Conservation (phyloP, 2,797 vertebrate species). For the Siniperca obscura region DNA sequence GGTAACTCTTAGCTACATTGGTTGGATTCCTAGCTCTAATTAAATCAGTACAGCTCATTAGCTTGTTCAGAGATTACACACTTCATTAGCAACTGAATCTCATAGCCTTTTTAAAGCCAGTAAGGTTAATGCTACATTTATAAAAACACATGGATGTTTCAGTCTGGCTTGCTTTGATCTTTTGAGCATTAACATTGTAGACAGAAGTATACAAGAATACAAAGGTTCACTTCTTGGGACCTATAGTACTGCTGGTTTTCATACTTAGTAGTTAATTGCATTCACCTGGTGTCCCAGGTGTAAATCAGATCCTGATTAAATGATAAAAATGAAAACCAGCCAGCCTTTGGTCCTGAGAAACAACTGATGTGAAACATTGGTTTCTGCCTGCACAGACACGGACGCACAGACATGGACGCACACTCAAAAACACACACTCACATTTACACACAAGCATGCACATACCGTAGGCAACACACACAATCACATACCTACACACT, state of each 20-base stretch:
- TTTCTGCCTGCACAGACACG: conserved; percentile 6
- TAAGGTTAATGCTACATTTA: conserved; percentile 60
- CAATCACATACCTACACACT: conserved; percentile 39
- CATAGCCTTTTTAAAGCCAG: conserved; percentile 57
- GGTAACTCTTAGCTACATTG: conserved; percentile 39
- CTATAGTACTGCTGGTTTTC: conserved; percentile 20
- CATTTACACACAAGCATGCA: neutral
- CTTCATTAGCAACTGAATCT: conserved; percentile 67
- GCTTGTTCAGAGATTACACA: conserved; percentile 67
- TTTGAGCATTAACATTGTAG: conserved; percentile 33
- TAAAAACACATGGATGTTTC: conserved; percentile 54
- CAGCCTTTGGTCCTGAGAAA: conserved; percentile 31
- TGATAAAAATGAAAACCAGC: conserved; percentile 57
- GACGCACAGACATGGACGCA: neutral
- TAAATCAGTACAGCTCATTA: conserved; percentile 70
- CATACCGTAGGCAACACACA: conserved; percentile 7
- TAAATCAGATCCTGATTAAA: conserved; percentile 62
- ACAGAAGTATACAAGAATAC: conserved; percentile 22
- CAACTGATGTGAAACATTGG: conserved; percentile 22
- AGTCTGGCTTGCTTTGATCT: conserved; percentile 48
- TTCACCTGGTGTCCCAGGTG: conserved; percentile 65
- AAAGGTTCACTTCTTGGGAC: conserved; percentile 9
- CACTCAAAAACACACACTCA: neutral
- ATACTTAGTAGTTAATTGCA: conserved; percentile 38
- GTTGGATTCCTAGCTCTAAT: conserved; percentile 60